These are phyloP conservation scores for Campylomormyrus tamandua DNA, from an alignment of 2,113 vertebrate genomes.

Conservation along the genomic window DNA sequence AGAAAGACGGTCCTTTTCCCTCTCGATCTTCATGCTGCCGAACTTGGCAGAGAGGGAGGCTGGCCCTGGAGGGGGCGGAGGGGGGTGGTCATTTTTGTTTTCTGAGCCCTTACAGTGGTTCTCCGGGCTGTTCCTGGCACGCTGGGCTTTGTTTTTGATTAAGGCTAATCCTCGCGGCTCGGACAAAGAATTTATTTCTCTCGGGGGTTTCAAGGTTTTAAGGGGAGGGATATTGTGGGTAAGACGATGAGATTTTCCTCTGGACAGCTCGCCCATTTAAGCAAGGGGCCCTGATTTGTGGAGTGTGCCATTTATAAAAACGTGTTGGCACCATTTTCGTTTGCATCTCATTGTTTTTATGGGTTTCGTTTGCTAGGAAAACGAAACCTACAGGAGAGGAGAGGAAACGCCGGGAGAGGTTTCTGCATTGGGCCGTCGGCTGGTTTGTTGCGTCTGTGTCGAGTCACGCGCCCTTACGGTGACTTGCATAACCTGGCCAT, in stretches of 20 bases:
- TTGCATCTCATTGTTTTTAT: not conserved
- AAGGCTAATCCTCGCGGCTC: not conserved
- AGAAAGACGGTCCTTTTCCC: not conserved
- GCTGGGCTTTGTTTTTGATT: constrained; percentile 1
- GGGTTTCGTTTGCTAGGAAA: not conserved
- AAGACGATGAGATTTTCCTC: not conserved
- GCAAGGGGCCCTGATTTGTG: not conserved
- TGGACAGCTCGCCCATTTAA: not conserved
- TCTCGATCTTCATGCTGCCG: not conserved
- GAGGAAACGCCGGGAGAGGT: not conserved
- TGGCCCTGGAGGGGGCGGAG: not conserved
- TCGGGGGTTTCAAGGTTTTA: not conserved
- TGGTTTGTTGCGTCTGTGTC: not conserved
- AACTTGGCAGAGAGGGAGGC: not conserved
- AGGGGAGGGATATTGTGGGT: not conserved
- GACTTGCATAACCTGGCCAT: not conserved
- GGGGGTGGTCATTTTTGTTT: not conserved
- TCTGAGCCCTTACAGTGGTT: constrained; percentile 10
- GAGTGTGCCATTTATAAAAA: not conserved
- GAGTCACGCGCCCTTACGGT: not conserved
- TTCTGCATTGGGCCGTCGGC: too few relatives aligned
- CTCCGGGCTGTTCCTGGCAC: not conserved
- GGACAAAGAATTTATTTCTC: constrained; percentile 1
- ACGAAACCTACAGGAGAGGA: not conserved
- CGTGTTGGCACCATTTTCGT: not conserved